Percentiles rank a stretch among this genome's conserved stretches.
Conservation (phyloP, 2,888 invertebrate species). For the Phengaris arion region DNA sequence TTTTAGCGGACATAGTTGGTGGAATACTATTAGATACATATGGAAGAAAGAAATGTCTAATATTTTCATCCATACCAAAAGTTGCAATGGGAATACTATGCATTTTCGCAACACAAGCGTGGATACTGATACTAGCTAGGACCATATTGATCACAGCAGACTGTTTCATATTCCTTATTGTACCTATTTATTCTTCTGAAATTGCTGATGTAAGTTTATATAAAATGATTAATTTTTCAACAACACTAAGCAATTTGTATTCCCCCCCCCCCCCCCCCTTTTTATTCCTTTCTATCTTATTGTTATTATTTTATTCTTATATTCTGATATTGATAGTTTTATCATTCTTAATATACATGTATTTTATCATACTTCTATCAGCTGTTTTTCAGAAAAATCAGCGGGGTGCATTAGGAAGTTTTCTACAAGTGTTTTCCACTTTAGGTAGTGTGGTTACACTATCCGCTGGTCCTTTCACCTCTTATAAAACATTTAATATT, state of each 20-base stretch:
- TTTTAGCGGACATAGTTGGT: conserved; percentile 25
- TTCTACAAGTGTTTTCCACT: conserved; percentile 57
- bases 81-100: background rate
- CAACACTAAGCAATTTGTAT: no score
- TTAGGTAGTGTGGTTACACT: conserved; percentile 55
- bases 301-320: no score
- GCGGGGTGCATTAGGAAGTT: conserved; percentile 56
- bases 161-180: conserved; percentile 27
- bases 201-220: conserved; percentile 20
- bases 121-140: conserved; percentile 27
- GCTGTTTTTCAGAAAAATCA: conserved; percentile 54
- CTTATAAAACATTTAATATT: conserved; percentile 50
- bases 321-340: no score
- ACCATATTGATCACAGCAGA: conserved; percentile 8
- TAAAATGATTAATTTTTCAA: background rate
- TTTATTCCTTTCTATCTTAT: no score
- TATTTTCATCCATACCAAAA: conserved; percentile 27
- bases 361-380: no score
- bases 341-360: no score
- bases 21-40: conserved; percentile 20
- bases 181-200: conserved; percentile 30
- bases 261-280: no score
- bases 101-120: conserved; percentile 26
- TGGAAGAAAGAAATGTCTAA: conserved; percentile 28
- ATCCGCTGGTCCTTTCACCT: conserved; percentile 54